A percentile compares a stretch with the other conserved stretches of the same genome.
phyloP scores from a whole-genome alignment of 2,113 vertebrate genomes.

The Gracilinanus agilis region DNA sequence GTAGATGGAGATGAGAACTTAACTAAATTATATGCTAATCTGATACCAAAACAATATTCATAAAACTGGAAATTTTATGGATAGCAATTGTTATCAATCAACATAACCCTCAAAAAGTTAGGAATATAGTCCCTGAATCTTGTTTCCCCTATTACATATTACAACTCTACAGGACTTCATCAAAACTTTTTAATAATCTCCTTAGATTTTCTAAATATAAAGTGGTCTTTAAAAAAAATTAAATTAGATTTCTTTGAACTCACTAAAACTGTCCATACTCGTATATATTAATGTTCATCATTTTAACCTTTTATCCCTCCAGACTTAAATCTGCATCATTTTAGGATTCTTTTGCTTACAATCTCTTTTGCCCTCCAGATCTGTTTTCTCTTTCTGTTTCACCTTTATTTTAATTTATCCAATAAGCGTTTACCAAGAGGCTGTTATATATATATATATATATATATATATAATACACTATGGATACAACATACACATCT shows the following conservation, averaged over 20 bases:
- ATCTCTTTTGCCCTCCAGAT: background rate
- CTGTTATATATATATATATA: background rate
- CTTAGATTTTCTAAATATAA: background rate
- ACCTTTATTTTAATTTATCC: background rate
- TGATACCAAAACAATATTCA: background rate
- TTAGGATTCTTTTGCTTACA: too few species aligned
- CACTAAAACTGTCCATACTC: background rate
- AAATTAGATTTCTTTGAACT: background rate
- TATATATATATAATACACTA: background rate
- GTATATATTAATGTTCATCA: too few species aligned
- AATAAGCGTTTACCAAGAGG: background rate
- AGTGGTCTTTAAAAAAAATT: background rate
- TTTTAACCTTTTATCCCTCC: too few species aligned
- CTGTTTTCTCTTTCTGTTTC: constrained; percentile 33
- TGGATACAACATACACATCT: background rate
- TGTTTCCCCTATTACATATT: background rate
- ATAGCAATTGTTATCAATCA: background rate
- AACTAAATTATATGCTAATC: background rate
- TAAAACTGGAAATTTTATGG: background rate
- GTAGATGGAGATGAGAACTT: constrained; percentile 19
- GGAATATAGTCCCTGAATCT: background rate
- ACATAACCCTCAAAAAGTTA: background rate
- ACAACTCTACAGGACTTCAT: background rate
- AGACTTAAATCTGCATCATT: too few species aligned
- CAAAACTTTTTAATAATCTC: background rate